Evolutionary conservation across 2,797 vertebrate genomes (phyloP).

Genomic region (Rhinophrynus dorsalis): DNA sequence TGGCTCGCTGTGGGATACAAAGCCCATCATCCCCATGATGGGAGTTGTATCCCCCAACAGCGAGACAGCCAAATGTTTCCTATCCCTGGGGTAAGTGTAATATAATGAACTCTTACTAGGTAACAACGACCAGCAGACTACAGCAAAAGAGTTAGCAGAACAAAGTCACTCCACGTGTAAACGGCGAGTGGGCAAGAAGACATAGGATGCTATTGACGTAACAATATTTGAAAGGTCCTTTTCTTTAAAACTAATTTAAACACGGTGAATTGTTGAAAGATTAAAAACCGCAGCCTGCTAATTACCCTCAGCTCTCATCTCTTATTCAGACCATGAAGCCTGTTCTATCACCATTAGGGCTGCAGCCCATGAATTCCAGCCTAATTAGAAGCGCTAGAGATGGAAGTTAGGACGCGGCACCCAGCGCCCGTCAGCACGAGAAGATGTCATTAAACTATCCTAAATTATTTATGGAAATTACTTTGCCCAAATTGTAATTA

Average conservation of each 20-base stretch:
- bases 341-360: slow-evolving; percentile 82
- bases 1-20: too few relatives aligned
- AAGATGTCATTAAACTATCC: slow-evolving; percentile 79
- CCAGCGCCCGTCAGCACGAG: slow-evolving; percentile 73
- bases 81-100: too few relatives aligned
- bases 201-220: slow-evolving; percentile 65
- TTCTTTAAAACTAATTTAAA: slow-evolving; percentile 83
- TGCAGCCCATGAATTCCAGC: slow-evolving; percentile 81
- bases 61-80: too few relatives aligned
- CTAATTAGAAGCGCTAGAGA: slow-evolving; percentile 84
- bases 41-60: too few relatives aligned
- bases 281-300: slow-evolving; percentile 79
- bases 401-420: slow-evolving; percentile 74
- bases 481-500: slow-evolving; percentile 81
- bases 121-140: background rate
- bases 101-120: too few relatives aligned
- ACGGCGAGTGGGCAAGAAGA: background rate
- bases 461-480: slow-evolving; percentile 87
- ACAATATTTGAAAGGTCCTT: slow-evolving; percentile 77
- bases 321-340: slow-evolving; percentile 82
- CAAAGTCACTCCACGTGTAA: background rate
- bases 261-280: slow-evolving; percentile 78
- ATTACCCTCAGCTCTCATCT: slow-evolving; percentile 79
- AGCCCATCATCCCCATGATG: too few relatives aligned
- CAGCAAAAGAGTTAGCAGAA: background rate